Evolutionary conservation across 1,140 invertebrate species (phyloP), one percentile per base, ranked within the genome.

Genomic region (Procambarus virginalis): DNA sequence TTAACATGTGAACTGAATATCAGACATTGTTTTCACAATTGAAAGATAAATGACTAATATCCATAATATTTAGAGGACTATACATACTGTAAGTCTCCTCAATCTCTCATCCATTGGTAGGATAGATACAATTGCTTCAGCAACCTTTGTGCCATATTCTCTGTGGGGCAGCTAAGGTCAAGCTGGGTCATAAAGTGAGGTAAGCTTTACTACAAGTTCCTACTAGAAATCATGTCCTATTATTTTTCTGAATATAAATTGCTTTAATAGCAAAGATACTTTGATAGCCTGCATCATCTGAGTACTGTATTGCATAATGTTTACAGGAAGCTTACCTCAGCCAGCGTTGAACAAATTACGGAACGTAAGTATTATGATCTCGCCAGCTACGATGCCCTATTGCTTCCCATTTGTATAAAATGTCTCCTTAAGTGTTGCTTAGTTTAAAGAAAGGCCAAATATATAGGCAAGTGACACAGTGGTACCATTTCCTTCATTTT

Each of bases 131-230:
- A 80, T 80, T 80, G 78, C 78, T 80, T 80, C 49, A 80, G 55
- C 49, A 55, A 76, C 73, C 84, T 85, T 85, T 85, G 84, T 85
- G 84, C 84, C 84, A 85, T 85, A 85, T 76, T 73, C 46, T 85
- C 48, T 85, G n/a, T 58, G 51, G 45, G 84, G 73, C 84, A 77
- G 73, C 51, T 85, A 55, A 84, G 82, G 82, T 73, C 82, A 85
- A 76, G 84, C 75, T 58, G 73, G 84, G 81, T 83, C 81, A 68
- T 64, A 83, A 58, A 49, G 80, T 49, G 58, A 64, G 58, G 64
- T 68, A 85, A 85, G 84, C 75, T 77, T 85, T 68, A 48, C 60
- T 82, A 46, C 5, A 82, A 82, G 80, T 82, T 82, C 80, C 80
- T 82, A 82, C 68, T 68, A n/a, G 22, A 64, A 34, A 73, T 73